These are phyloP conservation scores for Perca fluviatilis DNA, from an alignment of 2,113 vertebrate genomes.

Conservation along the genomic window DNA sequence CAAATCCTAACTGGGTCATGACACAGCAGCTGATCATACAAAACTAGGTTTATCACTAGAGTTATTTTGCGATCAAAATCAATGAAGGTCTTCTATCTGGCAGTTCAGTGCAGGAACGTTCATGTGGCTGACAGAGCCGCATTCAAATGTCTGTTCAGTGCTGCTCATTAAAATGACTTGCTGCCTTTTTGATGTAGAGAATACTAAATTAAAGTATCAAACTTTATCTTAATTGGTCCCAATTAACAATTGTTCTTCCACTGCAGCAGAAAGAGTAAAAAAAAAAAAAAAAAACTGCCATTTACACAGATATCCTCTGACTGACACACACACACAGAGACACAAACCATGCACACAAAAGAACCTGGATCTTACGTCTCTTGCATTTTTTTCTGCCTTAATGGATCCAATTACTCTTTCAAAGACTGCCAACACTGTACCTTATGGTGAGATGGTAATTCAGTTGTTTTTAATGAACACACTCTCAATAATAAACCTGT, in stretches of 20 bases:
- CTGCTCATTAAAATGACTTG: slow-evolving; percentile 39
- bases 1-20: neutral
- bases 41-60: neutral
- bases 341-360: slow-evolving; percentile 42
- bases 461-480: slow-evolving; percentile 81
- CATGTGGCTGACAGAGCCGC: neutral
- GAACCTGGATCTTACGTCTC: slow-evolving; percentile 43
- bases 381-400: slow-evolving; percentile 65
- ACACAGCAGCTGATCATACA: neutral
- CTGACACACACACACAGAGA: slow-evolving; percentile 1
- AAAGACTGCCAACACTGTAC: slow-evolving; percentile 69
- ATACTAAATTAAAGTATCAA: slow-evolving; percentile 59
- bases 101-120: neutral
- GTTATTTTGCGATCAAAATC: slow-evolving; percentile 12
- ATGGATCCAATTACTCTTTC: slow-evolving; percentile 83
- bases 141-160: slow-evolving; percentile 3
- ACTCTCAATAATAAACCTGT: slow-evolving; percentile 79
- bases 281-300: slow-evolving; percentile 29
- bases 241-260: slow-evolving; percentile 45
- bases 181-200: slow-evolving; percentile 39
- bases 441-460: slow-evolving; percentile 81
- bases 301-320: slow-evolving; percentile 32
- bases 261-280: slow-evolving; percentile 15
- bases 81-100: neutral
- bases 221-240: slow-evolving; percentile 59